phyloP scores from a whole-genome alignment of 2,113 vertebrate genomes.

The Heterochromis multidens region DNA sequence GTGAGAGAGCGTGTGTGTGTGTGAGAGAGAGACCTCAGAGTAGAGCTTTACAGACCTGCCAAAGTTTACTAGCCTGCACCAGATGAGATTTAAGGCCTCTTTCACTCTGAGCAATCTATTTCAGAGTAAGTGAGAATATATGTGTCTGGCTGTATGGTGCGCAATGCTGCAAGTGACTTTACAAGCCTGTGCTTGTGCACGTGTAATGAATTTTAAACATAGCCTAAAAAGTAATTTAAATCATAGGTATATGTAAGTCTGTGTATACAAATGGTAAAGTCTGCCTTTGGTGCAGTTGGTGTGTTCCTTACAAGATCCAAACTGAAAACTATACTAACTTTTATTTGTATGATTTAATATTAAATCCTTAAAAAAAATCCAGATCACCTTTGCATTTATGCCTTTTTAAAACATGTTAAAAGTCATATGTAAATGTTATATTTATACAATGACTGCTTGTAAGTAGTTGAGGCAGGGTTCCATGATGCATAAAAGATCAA shows the following conservation, averaged over 20 bases:
- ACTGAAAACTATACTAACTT: not conserved
- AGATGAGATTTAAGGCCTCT: conserved; percentile 20
- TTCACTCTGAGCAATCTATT: not conserved
- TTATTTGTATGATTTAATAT: not conserved
- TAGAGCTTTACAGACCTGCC: conserved; percentile 24
- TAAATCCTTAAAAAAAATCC: not conserved
- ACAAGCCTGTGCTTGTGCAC: not conserved
- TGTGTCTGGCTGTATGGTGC: not conserved
- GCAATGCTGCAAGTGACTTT: not conserved
- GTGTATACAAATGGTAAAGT: not conserved
- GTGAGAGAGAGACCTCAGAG: not conserved
- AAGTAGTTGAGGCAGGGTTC: not conserved
- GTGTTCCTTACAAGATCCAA: not conserved
- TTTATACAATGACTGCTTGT: not conserved
- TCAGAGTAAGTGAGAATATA: conserved; percentile 13
- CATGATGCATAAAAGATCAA: not conserved
- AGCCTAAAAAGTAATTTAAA: not conserved
- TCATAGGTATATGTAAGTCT: not conserved
- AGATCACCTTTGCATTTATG: not conserved
- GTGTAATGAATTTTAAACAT: not conserved
- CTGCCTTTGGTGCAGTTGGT: not conserved
- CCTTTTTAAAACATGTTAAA: not conserved
- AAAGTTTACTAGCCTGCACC: conserved; percentile 41
- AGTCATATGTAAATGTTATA: fast-evolving
- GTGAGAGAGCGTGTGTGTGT: not conserved